phyloP scores from a whole-genome alignment of 92 coral and sea anemone genomes.

The Desmophyllum pertusum region DNA sequence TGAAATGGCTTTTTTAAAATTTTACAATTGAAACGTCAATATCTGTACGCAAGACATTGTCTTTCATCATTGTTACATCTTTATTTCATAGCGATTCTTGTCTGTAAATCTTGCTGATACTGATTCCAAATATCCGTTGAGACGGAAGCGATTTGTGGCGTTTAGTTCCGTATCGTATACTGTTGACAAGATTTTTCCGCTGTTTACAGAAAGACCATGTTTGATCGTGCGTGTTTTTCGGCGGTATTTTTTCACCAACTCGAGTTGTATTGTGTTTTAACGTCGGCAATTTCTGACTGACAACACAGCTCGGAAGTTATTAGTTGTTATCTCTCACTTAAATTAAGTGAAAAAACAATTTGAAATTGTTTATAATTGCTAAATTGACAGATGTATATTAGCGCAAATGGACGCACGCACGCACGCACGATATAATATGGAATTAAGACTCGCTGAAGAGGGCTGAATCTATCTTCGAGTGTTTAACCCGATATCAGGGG shows the following conservation, averaged over 20 bases:
- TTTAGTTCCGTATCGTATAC: neutral
- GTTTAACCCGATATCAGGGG: too few species aligned
- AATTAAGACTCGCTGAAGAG: too few species aligned
- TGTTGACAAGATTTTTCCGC: neutral
- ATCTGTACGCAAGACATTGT: neutral
- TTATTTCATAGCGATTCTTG: neutral
- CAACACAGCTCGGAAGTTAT: neutral
- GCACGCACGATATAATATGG: too few species aligned
- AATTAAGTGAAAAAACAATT: neutral
- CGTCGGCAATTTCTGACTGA: neutral
- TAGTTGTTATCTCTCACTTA: neutral
- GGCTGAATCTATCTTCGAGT: too few species aligned
- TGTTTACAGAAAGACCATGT: neutral
- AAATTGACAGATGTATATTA: neutral
- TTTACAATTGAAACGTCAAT: neutral
- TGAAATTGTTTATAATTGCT: neutral
- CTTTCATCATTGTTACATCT: neutral
- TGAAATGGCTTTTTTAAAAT: neutral
- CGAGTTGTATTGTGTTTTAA: neutral
- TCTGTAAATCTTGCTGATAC: neutral
- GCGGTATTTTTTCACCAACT: neutral
- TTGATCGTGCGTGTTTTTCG: neutral
- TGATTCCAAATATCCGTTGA: neutral
- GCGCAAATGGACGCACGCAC: neutral
- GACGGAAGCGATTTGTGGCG: neutral